Evolutionary conservation across 1,140 invertebrate species (phyloP), one percentile per base, ranked within the genome.

Genomic region (Leguminivora glycinivorella): DNA sequence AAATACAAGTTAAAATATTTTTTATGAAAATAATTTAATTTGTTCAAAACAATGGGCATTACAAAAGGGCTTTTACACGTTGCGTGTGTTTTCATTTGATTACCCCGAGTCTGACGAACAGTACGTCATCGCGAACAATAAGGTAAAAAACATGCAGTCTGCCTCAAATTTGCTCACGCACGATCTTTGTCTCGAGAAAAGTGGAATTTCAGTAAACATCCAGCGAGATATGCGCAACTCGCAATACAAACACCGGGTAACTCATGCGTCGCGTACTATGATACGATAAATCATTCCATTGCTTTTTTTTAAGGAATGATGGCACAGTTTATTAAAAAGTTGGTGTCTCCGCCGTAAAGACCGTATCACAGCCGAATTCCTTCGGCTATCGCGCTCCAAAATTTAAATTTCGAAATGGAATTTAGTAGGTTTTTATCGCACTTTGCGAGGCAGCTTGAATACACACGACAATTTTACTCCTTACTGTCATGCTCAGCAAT

Each of bases 121-220:
- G 34, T 24, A 47, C 40, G 67, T 68, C 67, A 43, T 47, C 34
- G 22, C 67, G 67, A 43, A 47, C 67, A 40, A 68, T 68, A 19
- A 5, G 12, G 26, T 47, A n/a, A 47, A 68, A 40, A 68, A 68
- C 67, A 68, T 34, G 4, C 58, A 63, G 34, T 24, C 34, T 68
- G 19, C 67, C 34, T 40, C 67, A 24, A 43, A 63, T 80, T 81
- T 78, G 70, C 70, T 25, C 69, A 70, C 67, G 40, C 47, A 70
- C 68, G 60, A 77, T 75, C 74, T 76, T 72, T 71, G 72, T 77
- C 69, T 74, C 67, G 38, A 56, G 67, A 74, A 73, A 73, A 79
- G 10, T 58, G 74, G 73, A 75, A 75, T 78, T 75, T 56, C 58
- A 19, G 67, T 74, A 77, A 79, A 77, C 78, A 80, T 29, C 52